A percentile compares a stretch with the other conserved stretches of the same genome.
Conservation (phyloP, 2,113 vertebrate species). For the Erythrolamprus reginae region DNA sequence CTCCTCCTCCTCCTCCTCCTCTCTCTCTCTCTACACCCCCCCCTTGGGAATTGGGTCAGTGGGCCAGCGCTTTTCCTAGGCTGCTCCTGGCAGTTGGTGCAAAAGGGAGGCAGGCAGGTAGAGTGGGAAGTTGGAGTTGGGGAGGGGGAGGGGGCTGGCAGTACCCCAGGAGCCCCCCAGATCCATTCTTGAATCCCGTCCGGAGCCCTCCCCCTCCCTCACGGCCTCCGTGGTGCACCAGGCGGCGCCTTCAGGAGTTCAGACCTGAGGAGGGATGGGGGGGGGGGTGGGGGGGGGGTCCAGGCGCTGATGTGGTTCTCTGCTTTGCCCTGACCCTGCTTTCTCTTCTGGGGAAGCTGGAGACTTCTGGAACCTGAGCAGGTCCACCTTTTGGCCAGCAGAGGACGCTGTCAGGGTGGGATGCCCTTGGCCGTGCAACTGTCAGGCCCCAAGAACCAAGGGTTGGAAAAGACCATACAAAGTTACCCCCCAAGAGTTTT, state of each 20-base stretch:
- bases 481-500: not conserved
- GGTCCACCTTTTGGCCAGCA: not conserved
- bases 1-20: not conserved
- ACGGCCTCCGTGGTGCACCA: fast-evolving
- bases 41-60: slow-evolving; percentile 38
- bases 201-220: not conserved
- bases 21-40: too few relatives aligned
- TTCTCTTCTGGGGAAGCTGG: not conserved
- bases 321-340: not conserved
- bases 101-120: not conserved
- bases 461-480: not conserved
- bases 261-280: fast-evolving
- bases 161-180: fast-evolving
- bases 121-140: not conserved
- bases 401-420: not conserved
- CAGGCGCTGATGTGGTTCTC: not conserved
- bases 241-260: fast-evolving
- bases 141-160: not conserved
- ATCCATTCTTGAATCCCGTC: not conserved
- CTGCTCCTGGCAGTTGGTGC: fast-evolving
- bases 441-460: not conserved
- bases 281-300: not conserved
- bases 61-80: not conserved
- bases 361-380: not conserved
- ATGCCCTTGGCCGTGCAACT: not conserved